These are phyloP conservation scores for Dryoscopus gambensis DNA, from an alignment of 2,113 vertebrate genomes.

Conservation along the genomic window DNA sequence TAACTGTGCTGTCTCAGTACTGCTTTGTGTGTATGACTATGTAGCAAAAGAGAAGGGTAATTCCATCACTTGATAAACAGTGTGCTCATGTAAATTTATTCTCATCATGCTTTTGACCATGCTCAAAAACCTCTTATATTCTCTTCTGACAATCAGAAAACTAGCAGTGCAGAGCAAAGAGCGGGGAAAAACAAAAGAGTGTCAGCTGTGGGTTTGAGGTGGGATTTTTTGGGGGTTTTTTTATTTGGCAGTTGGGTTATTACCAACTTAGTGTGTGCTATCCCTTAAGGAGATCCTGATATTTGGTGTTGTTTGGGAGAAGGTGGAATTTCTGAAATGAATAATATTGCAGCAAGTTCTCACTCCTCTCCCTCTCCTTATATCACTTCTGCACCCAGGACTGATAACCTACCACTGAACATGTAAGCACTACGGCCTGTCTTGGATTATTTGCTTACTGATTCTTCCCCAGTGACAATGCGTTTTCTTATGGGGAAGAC, in stretches of 20 bases:
- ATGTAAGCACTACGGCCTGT: neutral
- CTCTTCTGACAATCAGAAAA: neutral
- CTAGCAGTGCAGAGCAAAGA: neutral
- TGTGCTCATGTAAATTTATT: neutral
- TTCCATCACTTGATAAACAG: neutral
- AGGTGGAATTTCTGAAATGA: neutral
- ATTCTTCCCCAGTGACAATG: neutral
- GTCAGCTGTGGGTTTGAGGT: neutral
- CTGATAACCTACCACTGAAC: neutral
- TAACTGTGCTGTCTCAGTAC: neutral
- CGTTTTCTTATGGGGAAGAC: neutral
- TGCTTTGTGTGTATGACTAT: neutral
- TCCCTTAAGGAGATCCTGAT: neutral
- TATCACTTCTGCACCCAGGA: neutral
- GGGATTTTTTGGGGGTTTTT: neutral
- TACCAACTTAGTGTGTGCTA: neutral
- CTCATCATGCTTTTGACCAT: neutral
- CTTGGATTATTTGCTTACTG: neutral
- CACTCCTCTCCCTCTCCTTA: neutral
- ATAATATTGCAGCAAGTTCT: neutral
- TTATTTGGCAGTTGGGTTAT: neutral
- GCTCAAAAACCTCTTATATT: neutral
- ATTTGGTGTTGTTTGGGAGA: neutral
- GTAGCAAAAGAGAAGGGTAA: neutral
- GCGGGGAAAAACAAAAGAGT: neutral